Evolutionary conservation across 2,113 vertebrate species (phyloP).

Genomic region (Carettochelys insculpta): DNA sequence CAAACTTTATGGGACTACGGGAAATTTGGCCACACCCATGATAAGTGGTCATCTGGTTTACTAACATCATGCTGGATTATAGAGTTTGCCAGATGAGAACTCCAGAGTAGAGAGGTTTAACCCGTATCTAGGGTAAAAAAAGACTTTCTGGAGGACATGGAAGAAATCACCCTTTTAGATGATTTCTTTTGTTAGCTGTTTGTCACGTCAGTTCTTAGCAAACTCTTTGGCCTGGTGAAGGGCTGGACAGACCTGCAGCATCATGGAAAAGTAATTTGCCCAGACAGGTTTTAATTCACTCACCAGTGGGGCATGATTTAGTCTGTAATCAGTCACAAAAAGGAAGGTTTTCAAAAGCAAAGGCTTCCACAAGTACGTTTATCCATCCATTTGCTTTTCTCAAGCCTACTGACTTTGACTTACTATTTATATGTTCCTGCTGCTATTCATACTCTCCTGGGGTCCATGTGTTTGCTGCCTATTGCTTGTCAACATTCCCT

Average conservation of each 20-base stretch:
- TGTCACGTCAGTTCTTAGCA: fast-evolving
- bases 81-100: too few relatives aligned
- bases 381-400: not conserved
- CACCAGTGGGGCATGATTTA: not conserved
- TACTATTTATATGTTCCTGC: not conserved
- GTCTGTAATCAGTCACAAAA: not conserved
- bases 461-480: fast-evolving
- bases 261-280: not conserved
- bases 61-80: too few relatives aligned
- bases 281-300: not conserved
- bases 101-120: too few relatives aligned
- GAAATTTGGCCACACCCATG: too few relatives aligned
- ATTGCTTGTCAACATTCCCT: not conserved
- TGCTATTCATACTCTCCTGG: not conserved
- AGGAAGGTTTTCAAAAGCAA: not conserved
- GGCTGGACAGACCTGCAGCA: not conserved
- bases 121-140: too few relatives aligned
- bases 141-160: not conserved
- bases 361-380: not conserved
- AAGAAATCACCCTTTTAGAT: not conserved
- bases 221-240: not conserved
- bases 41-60: too few relatives aligned
- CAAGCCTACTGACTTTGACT: not conserved
- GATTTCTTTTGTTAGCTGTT: too few relatives aligned
- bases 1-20: too few relatives aligned